phyloP scores from a whole-genome alignment of 2,797 vertebrate genomes.

The Tympanoctomys barrerae region DNA sequence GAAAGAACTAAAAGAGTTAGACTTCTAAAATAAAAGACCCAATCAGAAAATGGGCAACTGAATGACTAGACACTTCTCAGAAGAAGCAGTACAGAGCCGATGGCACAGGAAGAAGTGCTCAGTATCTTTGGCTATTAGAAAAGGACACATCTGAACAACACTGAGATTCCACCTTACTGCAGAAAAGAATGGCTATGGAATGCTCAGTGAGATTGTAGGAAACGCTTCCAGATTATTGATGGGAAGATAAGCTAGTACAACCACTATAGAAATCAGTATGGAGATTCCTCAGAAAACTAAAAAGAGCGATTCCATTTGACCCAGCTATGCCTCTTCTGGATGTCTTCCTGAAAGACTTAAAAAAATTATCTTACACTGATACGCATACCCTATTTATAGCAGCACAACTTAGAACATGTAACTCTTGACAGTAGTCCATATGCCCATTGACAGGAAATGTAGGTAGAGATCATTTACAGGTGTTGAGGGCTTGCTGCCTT shows the following conservation, averaged over 20 bases:
- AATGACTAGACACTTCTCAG: background rate
- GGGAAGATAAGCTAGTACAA: background rate
- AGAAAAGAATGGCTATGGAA: background rate
- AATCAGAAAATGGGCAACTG: background rate
- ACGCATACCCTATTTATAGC: background rate
- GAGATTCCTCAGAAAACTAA: background rate
- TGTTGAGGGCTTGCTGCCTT: background rate
- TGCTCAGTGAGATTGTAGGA: background rate
- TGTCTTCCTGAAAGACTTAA: background rate
- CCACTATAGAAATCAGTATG: background rate
- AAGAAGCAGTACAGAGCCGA: background rate
- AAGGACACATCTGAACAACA: background rate
- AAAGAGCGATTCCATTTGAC: background rate
- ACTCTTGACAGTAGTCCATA: background rate
- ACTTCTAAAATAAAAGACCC: background rate
- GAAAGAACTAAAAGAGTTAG: background rate
- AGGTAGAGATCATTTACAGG: background rate
- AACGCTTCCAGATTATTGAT: background rate
- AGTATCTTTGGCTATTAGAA: background rate
- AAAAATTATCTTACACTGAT: background rate
- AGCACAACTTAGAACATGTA: background rate
- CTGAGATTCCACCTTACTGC: background rate
- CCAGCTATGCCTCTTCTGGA: background rate
- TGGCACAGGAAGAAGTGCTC: background rate
- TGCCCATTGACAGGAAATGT: no score